phyloP scores from a whole-genome alignment of 2,888 invertebrate genomes.

The Scelioninae gen. 2 region DNA sequence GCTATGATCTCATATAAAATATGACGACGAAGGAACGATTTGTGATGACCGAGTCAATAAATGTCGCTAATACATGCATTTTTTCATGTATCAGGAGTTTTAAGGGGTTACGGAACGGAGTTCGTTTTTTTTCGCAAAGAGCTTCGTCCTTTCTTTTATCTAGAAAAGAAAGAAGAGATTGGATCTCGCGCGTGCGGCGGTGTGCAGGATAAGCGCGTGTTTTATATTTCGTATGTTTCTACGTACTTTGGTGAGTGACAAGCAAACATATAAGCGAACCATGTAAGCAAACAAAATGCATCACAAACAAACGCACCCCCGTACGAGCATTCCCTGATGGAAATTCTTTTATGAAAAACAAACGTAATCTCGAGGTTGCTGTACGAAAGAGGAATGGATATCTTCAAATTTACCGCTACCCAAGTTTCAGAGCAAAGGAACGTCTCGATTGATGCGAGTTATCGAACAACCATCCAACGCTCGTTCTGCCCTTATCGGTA shows the following conservation, averaged over 20 bases:
- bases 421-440: too few species aligned
- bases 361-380: not conserved
- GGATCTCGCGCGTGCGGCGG: conserved; percentile 38
- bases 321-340: conserved; percentile 24
- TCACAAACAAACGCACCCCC: conserved; percentile 22
- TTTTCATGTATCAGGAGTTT: conserved; percentile 34
- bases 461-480: too few species aligned
- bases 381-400: too few species aligned
- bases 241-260: conserved; percentile 32
- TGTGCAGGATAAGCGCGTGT: conserved; percentile 22
- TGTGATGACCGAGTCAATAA: conserved; percentile 57
- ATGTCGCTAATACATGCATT: conserved; percentile 45
- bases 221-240: conserved; percentile 55
- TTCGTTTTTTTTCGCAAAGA: conserved; percentile 12
- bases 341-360: conserved; percentile 10
- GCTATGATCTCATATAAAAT: conserved; percentile 50
- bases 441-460: too few species aligned
- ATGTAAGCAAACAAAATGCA: conserved; percentile 12
- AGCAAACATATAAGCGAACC: conserved; percentile 18
- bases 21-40: conserved; percentile 47
- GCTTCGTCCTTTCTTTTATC: conserved; percentile 19
- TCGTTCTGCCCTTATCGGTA: too few species aligned
- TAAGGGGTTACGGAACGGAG: conserved; percentile 9
- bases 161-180: conserved; percentile 18
- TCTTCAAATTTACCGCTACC: too few species aligned